phyloP scores from a whole-genome alignment of 1,140 invertebrate genomes.

The Sipha flava region DNA sequence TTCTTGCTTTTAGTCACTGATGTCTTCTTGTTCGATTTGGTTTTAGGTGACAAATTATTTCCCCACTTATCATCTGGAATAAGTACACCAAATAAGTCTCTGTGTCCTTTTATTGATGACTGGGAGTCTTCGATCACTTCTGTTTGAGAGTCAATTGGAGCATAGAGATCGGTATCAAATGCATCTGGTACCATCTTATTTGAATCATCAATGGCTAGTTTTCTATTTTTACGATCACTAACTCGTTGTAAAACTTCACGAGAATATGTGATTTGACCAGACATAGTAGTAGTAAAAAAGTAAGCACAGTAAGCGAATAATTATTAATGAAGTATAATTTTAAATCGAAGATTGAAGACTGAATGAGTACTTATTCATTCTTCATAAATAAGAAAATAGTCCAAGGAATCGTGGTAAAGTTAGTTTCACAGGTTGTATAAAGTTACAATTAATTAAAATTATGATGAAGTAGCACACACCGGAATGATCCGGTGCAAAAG shows the following conservation, averaged over 20 bases:
- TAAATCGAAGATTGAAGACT: too few species aligned
- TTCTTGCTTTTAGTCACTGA: neutral
- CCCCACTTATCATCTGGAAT: neutral
- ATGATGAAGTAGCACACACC: too few species aligned
- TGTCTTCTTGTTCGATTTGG: neutral
- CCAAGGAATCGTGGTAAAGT: too few species aligned
- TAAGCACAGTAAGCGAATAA: too few species aligned
- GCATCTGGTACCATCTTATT: neutral
- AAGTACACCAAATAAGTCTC: slow-evolving; percentile 7
- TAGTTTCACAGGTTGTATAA: too few species aligned
- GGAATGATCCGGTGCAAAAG: too few species aligned
- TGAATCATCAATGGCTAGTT: neutral
- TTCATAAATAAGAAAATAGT: too few species aligned
- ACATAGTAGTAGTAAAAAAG: too few species aligned
- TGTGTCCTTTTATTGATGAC: neutral
- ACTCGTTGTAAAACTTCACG: neutral
- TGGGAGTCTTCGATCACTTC: neutral
- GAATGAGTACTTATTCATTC: too few species aligned
- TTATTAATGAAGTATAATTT: too few species aligned
- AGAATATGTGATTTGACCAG: neutral
- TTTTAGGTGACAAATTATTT: neutral
- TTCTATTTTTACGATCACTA: slow-evolving; percentile 12
- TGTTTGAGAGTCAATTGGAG: neutral
- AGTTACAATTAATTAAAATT: too few species aligned
- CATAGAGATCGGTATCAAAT: neutral